Evolutionary conservation across 2,888 invertebrate genomes (phyloP), one percentile per base, ranked within the genome.

Genomic region (Lydus trimaculatus): DNA sequence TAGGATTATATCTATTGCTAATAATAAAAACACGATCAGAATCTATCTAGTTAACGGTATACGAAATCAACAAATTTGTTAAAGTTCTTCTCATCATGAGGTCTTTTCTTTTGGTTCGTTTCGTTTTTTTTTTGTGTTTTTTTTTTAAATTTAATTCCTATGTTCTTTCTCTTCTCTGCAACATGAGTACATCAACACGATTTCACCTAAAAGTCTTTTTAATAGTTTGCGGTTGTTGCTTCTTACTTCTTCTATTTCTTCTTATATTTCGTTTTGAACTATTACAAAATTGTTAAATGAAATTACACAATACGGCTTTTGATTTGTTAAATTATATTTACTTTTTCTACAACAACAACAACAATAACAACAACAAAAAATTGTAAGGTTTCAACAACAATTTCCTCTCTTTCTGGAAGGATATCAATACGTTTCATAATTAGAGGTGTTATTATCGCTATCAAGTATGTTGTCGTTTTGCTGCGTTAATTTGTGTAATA

Each of bases 1-100:
- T 20, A 3, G 11, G 39, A 43, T 36, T 36, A 36, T 36, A 36
- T 36, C 36, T 36, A 17, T 43, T 20, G 9, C 7, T 43, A 43
- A 48, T 48, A 48, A 23, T 48, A 48, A 48, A 48, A 48, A 48
- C 48, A 48, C 48, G 48, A 48, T 48, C 48, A 48, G 48, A 48
- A 48, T 48, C 48, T 48, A 48, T 48, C 20, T 48, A 48, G 48
- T 48, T 48, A 48, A 48, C 48, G 48, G 48, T 48, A 48, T 48
- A 48, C 20, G 13, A 48, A 48, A 48, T 20, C 20, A 48, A 48
- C 48, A 48, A 48, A 48, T 48, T 48, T 48, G 48, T 48, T 48
- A 23, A 48, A 48, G 48, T 48, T 48, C 20, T 20, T 23, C 48
- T 48, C 48, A 48, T 48, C 20, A 48, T 48, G 48, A 48, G 48